Percentiles rank a stretch among this genome's conserved stretches.
These are phyloP conservation scores for Alectura lathami DNA, from an alignment of 2,113 vertebrate species.

Conservation along the genomic window DNA sequence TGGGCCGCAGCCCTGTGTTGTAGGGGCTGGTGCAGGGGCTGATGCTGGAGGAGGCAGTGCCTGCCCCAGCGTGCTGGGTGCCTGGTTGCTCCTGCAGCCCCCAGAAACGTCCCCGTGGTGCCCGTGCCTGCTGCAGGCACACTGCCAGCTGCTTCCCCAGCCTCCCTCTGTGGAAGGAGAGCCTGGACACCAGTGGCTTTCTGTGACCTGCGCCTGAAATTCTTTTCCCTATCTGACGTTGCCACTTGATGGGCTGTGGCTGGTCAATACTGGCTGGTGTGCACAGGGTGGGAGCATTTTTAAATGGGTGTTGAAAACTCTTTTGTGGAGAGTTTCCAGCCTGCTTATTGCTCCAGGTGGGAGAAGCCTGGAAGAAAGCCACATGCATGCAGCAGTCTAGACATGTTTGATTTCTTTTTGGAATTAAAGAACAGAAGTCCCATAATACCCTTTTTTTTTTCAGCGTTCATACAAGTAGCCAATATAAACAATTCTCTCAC, in stretches of 20 bases:
- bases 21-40: accelerated
- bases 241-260: slow-evolving; percentile 1
- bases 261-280: neutral
- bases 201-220: neutral
- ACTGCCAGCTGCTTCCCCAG: neutral
- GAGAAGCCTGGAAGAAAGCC: slow-evolving; percentile 68
- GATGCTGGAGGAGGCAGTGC: accelerated
- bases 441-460: slow-evolving; percentile 23
- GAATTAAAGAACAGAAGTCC: slow-evolving; percentile 65
- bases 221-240: neutral
- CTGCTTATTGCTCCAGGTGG: slow-evolving; percentile 63
- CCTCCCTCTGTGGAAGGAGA: neutral
- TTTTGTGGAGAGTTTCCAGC: slow-evolving; percentile 52
- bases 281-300: neutral
- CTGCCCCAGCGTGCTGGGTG: accelerated
- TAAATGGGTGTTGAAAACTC: slow-evolving; percentile 45
- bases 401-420: slow-evolving; percentile 63
- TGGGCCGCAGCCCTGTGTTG: neutral
- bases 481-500: slow-evolving; percentile 73
- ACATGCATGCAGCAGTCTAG: slow-evolving; percentile 58
- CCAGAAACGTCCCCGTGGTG: neutral
- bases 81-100: neutral
- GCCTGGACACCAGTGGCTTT: neutral
- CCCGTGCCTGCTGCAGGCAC: accelerated
- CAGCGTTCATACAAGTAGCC: slow-evolving; percentile 40